Base-by-base conservation (phyloP, 2,888 invertebrate genomes). In the Eilema griseolum region DNA sequence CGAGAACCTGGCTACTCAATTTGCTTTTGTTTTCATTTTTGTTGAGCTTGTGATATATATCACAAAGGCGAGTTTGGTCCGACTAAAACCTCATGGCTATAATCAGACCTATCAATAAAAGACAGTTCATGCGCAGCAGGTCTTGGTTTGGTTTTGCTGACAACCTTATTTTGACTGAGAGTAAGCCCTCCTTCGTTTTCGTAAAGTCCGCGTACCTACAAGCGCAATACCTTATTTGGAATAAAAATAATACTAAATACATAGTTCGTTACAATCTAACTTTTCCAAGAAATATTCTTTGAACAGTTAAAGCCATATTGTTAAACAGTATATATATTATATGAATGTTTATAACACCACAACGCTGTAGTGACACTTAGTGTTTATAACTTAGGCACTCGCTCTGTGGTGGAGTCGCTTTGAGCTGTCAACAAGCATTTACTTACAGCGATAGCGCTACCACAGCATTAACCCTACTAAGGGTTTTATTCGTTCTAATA, bases 341-440 rank as follows among this genome's bases (percentile, higher is more conserved):
- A n/a, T n/a, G n/a, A n/a, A 7, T 33, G 8, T 7, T 7, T 33
- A 33, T 1, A 3, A 33, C 7, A 52, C n/a, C 52, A 52, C n/a
- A 52, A 52, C 52, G n/a, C 20, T 52, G 52, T n/a, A n/a, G 52
- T 52, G 52, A n/a, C 52, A 52, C 46, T 52, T 52, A 52, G 52
- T 20, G 52, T 52, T 52, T 52, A 52, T 52, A 52, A 52, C 52
- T 52, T 52, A n/a, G n/a, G 52, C 52, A n/a, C n/a, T 52, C 1
- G 52, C 52, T 20, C 52, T 52, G n/a, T n/a, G 52, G 52, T n/a
- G 20, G n/a, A 52, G n/a, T 52, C 52, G 52, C 52, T 52, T 52
- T 52, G n/a, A 52, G 7, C 10, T 52, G 52, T 52, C 52, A 52
- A 52, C 52, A n/a, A 20, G n/a, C 4, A 52, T 52, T 52, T n/a